Evolutionary conservation across 2,888 invertebrate species (phyloP).

Genomic region (Chirona hameri): DNA sequence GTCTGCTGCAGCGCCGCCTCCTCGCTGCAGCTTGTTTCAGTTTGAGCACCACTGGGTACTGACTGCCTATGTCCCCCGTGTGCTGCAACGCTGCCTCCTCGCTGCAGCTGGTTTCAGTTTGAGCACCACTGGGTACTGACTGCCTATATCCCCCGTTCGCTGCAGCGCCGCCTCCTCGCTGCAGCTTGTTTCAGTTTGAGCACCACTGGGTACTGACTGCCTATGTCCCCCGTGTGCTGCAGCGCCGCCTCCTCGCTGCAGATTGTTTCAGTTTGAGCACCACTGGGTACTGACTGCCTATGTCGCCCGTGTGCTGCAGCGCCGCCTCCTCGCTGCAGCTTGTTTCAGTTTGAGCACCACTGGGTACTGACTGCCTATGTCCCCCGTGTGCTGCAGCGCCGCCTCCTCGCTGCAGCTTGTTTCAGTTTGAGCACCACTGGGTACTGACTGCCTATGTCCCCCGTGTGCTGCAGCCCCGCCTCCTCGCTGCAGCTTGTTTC

Average conservation of each 20-base stretch:
- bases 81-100: constrained; percentile 29
- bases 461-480: no score
- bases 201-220: neutral
- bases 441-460: no score
- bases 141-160: no score
- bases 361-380: neutral
- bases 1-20: no score
- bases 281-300: constrained; percentile 45
- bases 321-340: no score
- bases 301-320: no score
- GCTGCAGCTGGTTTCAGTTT: constrained; percentile 77
- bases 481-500: no score
- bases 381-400: neutral
- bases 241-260: constrained; percentile 50
- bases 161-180: no score
- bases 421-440: constrained; percentile 78
- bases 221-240: neutral
- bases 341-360: no score
- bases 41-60: no score
- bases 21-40: no score
- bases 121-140: constrained; percentile 59
- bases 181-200: no score
- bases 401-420: constrained; percentile 59
- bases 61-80: neutral
- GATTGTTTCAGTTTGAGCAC: constrained; percentile 83